phyloP scores from a whole-genome alignment of 2,888 invertebrate species.

The Leistus spinibarbis region DNA sequence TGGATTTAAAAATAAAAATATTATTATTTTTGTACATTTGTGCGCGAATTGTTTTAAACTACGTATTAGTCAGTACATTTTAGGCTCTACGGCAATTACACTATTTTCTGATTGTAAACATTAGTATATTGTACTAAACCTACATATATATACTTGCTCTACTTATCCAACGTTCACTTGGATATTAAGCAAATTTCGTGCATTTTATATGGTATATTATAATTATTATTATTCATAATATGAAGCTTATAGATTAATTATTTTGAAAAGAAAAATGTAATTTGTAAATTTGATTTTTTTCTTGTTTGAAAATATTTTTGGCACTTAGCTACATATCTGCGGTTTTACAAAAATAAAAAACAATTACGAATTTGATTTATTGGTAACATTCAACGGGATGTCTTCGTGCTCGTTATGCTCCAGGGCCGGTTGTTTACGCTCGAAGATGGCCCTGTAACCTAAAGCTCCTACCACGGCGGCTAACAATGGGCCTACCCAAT shows the following conservation, averaged over 20 bases:
- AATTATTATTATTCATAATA: neutral
- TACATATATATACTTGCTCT: neutral
- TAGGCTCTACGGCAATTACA: neutral
- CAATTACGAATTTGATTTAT: slow-evolving; percentile 18
- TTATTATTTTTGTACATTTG: neutral
- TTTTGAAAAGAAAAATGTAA: no score
- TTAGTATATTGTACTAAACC: no score
- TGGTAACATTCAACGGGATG: slow-evolving; percentile 49
- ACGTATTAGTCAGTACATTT: neutral
- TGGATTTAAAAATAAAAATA: neutral
- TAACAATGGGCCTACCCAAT: slow-evolving; percentile 53
- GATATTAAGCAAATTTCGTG: neutral
- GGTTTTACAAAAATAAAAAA: slow-evolving; percentile 4
- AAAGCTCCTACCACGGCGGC: slow-evolving; percentile 51
- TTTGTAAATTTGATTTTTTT: no score
- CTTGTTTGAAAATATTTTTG: slow-evolving; percentile 25
- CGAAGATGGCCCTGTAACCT: slow-evolving; percentile 51
- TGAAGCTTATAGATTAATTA: no score
- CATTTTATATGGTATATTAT: neutral
- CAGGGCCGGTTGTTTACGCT: slow-evolving; percentile 46
- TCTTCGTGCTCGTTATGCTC: slow-evolving; percentile 48
- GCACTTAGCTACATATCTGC: slow-evolving; percentile 37
- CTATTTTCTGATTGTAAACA: neutral
- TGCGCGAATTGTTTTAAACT: neutral
- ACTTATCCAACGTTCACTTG: neutral